These are phyloP conservation scores for Eunapius fragilis DNA, from an alignment of 37 sponge, comb jelly and placozoan species.

Conservation along the genomic window DNA sequence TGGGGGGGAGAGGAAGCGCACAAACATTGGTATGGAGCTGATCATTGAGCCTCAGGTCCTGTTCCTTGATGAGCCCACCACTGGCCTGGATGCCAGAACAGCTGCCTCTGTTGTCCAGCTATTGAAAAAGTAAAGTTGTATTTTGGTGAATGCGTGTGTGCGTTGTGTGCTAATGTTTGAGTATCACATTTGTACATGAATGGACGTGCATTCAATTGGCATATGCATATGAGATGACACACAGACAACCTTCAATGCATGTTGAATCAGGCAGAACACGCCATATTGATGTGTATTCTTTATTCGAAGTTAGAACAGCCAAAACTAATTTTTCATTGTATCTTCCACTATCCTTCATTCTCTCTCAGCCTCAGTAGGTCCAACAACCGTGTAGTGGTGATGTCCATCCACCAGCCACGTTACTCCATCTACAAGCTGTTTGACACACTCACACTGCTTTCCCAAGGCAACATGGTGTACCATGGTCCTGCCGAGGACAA, in stretches of 20 bases:
- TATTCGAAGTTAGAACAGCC: too few relatives aligned
- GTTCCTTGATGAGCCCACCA: conserved; percentile 92
- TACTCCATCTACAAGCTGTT: conserved; percentile 83
- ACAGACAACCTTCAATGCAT: too few relatives aligned
- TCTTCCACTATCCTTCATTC: too few relatives aligned
- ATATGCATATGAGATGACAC: too few relatives aligned
- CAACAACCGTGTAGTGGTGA: conserved; percentile 37
- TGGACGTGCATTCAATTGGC: too few relatives aligned
- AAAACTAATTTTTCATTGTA: too few relatives aligned
- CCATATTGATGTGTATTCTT: too few relatives aligned
- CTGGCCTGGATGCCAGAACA: conserved; percentile 86
- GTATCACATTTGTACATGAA: too few relatives aligned
- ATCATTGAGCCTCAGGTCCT: conserved; percentile 82
- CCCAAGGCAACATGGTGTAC: conserved; percentile 68
- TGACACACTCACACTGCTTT: conserved; percentile 72
- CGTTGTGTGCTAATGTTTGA: not conserved
- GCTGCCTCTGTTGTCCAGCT: conserved; percentile 78
- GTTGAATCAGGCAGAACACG: too few relatives aligned
- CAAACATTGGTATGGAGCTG: conserved; percentile 93
- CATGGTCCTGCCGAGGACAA: conserved; percentile 45
- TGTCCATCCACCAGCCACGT: conserved; percentile 89
- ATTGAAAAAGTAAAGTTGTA: conserved; percentile 54
- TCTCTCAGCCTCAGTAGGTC: not conserved
- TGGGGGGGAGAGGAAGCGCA: conserved; percentile 91
- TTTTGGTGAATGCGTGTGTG: not conserved